Conservation (phyloP, 2,888 invertebrate genomes). For the Eudemis profundana region DNA sequence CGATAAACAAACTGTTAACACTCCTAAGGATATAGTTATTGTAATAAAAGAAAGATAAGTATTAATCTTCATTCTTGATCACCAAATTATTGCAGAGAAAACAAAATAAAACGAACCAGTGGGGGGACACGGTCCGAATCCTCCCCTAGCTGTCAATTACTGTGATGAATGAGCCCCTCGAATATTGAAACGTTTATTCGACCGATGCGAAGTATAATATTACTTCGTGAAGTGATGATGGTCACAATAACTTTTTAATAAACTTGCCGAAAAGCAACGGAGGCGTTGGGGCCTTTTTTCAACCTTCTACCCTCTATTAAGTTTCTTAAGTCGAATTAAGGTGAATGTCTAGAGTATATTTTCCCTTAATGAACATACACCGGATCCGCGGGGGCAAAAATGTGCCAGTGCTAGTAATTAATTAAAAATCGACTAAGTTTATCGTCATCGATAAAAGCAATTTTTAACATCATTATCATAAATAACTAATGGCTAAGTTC, state of each 20-base stretch:
- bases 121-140: conserved; percentile 65
- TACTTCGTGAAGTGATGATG: conserved; percentile 69
- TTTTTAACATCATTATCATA: too few species aligned
- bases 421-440: too few species aligned
- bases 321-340: too few species aligned
- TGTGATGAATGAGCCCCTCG: conserved; percentile 81
- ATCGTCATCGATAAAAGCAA: too few species aligned
- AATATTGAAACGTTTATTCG: conserved; percentile 84
- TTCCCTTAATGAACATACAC: too few species aligned
- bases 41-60: conserved; percentile 44
- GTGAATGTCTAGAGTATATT: too few species aligned
- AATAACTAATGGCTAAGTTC: too few species aligned
- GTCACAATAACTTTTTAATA: conserved; percentile 72
- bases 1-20: conserved; percentile 41
- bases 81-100: conserved; percentile 60
- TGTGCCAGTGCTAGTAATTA: too few species aligned
- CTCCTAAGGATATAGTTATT: conserved; percentile 40
- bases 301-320: too few species aligned
- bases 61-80: conserved; percentile 49
- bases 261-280: conserved; percentile 53
- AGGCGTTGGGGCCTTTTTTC: background rate
- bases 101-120: conserved; percentile 59
- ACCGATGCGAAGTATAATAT: conserved; percentile 78
- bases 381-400: too few species aligned
- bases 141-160: conserved; percentile 81